Evolutionary conservation across 64 coral and sea anemone species (phyloP).

Genomic region (Astreopora myriophthalma): DNA sequence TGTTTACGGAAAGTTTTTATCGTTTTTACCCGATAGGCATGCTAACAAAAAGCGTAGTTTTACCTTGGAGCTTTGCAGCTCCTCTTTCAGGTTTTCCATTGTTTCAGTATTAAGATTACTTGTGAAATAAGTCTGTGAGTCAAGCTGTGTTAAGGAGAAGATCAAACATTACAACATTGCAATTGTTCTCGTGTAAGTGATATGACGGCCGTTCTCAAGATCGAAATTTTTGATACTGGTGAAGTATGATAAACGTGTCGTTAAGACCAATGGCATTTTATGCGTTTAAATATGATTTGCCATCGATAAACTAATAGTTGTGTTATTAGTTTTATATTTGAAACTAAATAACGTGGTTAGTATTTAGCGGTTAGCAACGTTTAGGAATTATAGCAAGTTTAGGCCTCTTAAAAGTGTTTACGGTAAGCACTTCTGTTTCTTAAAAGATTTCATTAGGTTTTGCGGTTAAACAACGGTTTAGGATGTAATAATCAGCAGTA

Average conservation of each 20-base stretch:
- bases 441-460: no score
- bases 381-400: background rate
- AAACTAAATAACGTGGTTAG: background rate
- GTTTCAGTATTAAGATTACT: constrained; percentile 29
- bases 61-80: constrained; percentile 21
- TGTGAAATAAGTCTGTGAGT: constrained; percentile 17
- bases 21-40: background rate
- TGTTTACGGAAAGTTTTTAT: background rate
- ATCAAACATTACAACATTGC: background rate
- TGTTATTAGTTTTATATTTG: no score
- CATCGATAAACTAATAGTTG: no score
- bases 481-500: no score
- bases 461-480: no score
- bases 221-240: background rate
- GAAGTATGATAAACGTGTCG: no score
- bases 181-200: background rate
- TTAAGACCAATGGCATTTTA: no score
- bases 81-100: constrained; percentile 7
- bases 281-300: no score
- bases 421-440: no score
- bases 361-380: background rate
- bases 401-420: no score
- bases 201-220: background rate
- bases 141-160: background rate
- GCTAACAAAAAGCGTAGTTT: background rate